Base-by-base conservation (phyloP, 2,888 invertebrate genomes). In the Synanthedon tipuliformis region DNA sequence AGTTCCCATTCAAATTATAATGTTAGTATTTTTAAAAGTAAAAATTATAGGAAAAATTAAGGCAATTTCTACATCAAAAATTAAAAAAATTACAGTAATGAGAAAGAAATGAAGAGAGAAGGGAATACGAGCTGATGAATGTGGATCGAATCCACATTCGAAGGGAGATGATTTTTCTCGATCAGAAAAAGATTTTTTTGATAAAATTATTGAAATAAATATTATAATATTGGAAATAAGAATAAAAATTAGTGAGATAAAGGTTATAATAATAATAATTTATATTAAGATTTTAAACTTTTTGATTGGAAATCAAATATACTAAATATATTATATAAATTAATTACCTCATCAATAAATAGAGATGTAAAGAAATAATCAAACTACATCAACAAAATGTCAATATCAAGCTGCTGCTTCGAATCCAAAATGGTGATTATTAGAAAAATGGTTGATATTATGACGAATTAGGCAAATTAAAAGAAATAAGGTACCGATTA, bases 291-390 rank as follows among this genome's bases (percentile, higher is more conserved):
- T 58, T 58, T 78, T 88, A 90, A 88, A 84, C 89, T 77, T 88
- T 89, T 89, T 91, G 88, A 91, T 91, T 92, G 91, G 91, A 92
- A 92, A 78, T 91, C 88, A 92, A 89, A 88, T 89, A 89, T 92
- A 91, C 89, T 90, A 73, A 69, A 84, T 91, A 90, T 91, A 91
- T 85, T 91, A 90, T 89, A 90, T 89, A 90, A 89, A 89, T 81
- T 86, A 90, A 65, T 87, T 89, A 64, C 90, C 90, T 89, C 92
- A 92, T 90, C 92, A 92, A 65, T 92, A 92, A 72, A 92, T 89
- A 61, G 89, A 89, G 57, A 91, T 78, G 73, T 90, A 79, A 45
- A 81, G 59, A 49, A 81, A 80, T 75, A 79, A 65, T 75, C 75
- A 75, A 16, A 80, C 72, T 59, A 79, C 77, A 66, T 79, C 80